These are phyloP conservation scores for Zootermopsis nevadensis DNA, from an alignment of 2,888 invertebrate species.

Conservation along the genomic window DNA sequence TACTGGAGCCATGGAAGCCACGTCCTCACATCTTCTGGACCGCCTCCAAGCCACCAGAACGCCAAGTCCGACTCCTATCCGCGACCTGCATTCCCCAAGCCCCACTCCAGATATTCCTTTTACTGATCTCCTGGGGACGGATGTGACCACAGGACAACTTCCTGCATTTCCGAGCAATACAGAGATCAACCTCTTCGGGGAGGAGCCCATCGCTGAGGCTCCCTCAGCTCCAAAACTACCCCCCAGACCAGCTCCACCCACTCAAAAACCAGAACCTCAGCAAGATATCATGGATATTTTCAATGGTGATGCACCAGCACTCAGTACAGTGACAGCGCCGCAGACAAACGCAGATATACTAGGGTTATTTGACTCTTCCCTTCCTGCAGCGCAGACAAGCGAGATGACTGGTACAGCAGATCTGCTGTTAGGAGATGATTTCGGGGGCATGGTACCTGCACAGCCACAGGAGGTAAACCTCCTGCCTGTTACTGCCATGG, in stretches of 20 bases:
- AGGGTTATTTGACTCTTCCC: slow-evolving; percentile 45
- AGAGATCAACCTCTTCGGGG: slow-evolving; percentile 44
- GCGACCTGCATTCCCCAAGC: slow-evolving; percentile 85
- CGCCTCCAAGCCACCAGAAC: slow-evolving; percentile 87
- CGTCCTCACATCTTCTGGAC: slow-evolving; percentile 84
- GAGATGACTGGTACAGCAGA: slow-evolving; percentile 53
- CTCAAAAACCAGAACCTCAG: slow-evolving; percentile 52
- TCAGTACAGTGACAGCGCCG: slow-evolving; percentile 32
- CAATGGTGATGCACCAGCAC: slow-evolving; percentile 51
- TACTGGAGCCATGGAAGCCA: slow-evolving; percentile 89
- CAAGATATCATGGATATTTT: slow-evolving; percentile 56
- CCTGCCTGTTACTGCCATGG: slow-evolving; percentile 21
- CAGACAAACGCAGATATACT: slow-evolving; percentile 50
- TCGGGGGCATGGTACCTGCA: slow-evolving; percentile 52
- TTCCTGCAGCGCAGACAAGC: background rate
- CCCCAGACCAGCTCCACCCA: slow-evolving; percentile 46
- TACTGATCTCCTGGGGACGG: slow-evolving; percentile 45
- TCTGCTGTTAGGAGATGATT: slow-evolving; percentile 54
- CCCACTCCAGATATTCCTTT: slow-evolving; percentile 77
- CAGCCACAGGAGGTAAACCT: slow-evolving; percentile 27
- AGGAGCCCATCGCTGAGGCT: slow-evolving; percentile 26
- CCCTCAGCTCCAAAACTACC: slow-evolving; percentile 50
- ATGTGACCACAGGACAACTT: background rate
- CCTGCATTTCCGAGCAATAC: slow-evolving; percentile 41
- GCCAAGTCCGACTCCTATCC: slow-evolving; percentile 87